Evolutionary conservation across 37 sponge, comb jelly and placozoan species (phyloP).

Genomic region (Beroe forskalii): DNA sequence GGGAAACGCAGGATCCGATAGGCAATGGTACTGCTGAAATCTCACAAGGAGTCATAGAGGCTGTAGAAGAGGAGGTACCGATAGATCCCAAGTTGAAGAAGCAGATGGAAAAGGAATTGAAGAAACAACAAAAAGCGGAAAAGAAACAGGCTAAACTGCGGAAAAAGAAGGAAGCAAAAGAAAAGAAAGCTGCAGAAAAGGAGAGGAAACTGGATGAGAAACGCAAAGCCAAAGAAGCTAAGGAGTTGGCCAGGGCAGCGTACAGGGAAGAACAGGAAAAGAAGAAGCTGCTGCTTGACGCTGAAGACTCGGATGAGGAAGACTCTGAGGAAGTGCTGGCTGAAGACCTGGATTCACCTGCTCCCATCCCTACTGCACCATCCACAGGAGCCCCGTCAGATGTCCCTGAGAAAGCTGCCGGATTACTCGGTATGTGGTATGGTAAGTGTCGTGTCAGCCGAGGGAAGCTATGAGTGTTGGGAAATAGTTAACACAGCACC

Average conservation of each 20-base stretch:
- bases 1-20: too few species aligned
- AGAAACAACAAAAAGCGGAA: background rate
- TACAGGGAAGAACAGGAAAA: slow-evolving; percentile 27
- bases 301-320: background rate
- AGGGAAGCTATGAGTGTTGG: too few species aligned
- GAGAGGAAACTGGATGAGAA: background rate
- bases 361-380: background rate
- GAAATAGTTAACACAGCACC: too few species aligned
- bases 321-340: background rate
- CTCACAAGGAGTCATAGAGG: slow-evolving; percentile 2
- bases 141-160: background rate
- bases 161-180: background rate
- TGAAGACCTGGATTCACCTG: background rate
- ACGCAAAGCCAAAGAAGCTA: background rate
- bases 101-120: slow-evolving; percentile 1
- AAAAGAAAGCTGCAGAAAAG: background rate
- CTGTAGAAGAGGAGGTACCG: background rate
- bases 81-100: background rate
- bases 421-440: slow-evolving; percentile 6
- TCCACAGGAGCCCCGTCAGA: background rate
- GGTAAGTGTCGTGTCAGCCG: background rate
- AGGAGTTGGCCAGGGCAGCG: background rate
- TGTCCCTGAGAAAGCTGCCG: background rate
- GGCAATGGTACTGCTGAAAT: background rate
- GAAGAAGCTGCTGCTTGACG: background rate